These are phyloP conservation scores for Helarctos malayanus DNA, from an alignment of 2,797 vertebrate species.

Conservation along the genomic window DNA sequence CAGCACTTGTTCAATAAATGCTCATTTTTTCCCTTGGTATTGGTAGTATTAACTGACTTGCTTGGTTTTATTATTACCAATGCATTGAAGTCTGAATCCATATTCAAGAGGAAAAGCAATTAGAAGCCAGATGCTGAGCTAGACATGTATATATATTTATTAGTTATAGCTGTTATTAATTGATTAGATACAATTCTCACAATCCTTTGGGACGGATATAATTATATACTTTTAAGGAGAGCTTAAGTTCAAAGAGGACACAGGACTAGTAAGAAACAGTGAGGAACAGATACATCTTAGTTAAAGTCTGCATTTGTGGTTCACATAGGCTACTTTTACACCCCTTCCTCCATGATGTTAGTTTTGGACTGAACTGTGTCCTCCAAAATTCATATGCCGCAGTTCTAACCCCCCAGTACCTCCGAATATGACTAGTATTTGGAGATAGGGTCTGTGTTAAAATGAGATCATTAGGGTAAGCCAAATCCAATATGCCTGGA, in stretches of 20 bases:
- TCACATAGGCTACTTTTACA: background rate
- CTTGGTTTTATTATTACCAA: conserved; percentile 11
- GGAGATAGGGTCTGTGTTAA: background rate
- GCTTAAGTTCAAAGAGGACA: conserved; percentile 8
- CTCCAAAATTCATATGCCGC: background rate
- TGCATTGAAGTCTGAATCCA: background rate
- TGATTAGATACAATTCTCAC: background rate
- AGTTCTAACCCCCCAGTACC: background rate
- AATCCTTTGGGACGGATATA: background rate
- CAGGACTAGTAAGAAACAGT: background rate
- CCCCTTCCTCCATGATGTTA: background rate
- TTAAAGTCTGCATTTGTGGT: background rate
- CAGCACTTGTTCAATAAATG: background rate
- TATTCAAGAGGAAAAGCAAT: conserved; percentile 52
- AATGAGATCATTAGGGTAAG: background rate
- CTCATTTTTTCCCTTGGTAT: background rate
- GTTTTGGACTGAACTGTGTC: background rate
- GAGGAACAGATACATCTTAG: background rate
- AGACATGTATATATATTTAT: background rate
- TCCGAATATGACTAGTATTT: background rate
- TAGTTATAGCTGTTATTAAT: background rate
- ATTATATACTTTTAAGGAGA: background rate
- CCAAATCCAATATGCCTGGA: background rate
- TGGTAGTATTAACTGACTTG: background rate
- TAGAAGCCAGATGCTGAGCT: background rate